phyloP scores from a whole-genome alignment of 2,797 vertebrate genomes.

The Melanotaenia maccullochi region DNA sequence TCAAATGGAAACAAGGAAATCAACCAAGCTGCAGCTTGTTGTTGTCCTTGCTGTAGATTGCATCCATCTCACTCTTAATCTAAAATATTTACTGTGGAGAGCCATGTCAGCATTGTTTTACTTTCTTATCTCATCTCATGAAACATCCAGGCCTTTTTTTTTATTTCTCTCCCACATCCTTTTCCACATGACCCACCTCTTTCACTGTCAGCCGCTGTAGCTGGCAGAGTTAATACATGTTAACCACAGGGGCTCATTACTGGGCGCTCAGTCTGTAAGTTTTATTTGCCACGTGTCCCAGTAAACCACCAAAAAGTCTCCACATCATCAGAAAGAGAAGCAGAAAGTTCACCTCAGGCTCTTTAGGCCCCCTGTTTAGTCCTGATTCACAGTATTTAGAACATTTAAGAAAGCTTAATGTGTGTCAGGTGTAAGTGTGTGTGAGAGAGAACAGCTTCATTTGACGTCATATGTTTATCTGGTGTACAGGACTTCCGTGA shows the following conservation, averaged over 20 bases:
- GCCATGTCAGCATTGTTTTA: constrained; percentile 1
- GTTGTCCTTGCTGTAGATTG: background rate
- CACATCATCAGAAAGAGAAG: constrained; percentile 61
- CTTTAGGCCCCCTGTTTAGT: constrained; percentile 8
- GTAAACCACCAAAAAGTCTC: constrained; percentile 51
- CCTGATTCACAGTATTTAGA: constrained; percentile 41
- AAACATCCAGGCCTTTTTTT: background rate
- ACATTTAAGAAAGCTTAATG: constrained; percentile 30
- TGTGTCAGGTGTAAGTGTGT: constrained; percentile 7
- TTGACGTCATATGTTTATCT: constrained; percentile 10
- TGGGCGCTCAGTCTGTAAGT: constrained; percentile 23
- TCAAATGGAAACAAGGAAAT: background rate
- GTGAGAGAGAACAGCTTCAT: constrained; percentile 4
- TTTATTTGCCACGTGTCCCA: constrained; percentile 59
- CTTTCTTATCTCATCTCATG: constrained; percentile 12
- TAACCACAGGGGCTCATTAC: constrained; percentile 42
- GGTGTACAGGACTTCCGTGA: constrained; percentile 91
- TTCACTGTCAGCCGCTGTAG: constrained; percentile 13
- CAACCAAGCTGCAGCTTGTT: background rate
- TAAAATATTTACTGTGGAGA: constrained; percentile 8
- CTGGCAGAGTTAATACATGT: constrained; percentile 26
- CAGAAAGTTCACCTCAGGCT: constrained; percentile 29
- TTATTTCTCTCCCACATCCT: constrained; percentile 2
- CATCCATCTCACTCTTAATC: background rate
- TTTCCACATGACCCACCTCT: background rate